Base-by-base conservation (phyloP, 1,140 invertebrate genomes). In the Tyrophagus putrescentiae region DNA sequence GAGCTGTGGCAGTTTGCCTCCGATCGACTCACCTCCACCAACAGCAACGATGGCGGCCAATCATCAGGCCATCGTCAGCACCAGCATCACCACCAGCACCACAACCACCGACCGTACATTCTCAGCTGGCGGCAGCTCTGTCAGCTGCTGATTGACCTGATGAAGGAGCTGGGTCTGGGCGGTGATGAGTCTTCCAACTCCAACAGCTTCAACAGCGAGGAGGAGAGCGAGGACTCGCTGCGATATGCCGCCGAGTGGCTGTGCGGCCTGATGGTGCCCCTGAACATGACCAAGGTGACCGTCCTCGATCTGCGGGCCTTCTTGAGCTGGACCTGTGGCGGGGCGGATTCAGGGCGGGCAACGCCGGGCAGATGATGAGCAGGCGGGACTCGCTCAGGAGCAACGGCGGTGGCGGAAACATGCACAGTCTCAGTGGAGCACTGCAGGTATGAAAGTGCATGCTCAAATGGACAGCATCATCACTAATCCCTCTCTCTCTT, bases 251-350 rank as follows among this genome's bases (percentile, higher is more conserved):
- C 28, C 56, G 31, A 57, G 44, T 57, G 56, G 56, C 28, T 57
- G 31, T 33, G 33, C 56, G 56, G 25, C 4, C 25, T 33, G 6
- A 57, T 57, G 31, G 45, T 48, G 23, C 45, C 45, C 13, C 29
- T 39, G 31, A 57, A 36, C 31, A n/a, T 11, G 32, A 57, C 32
- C 16, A 9, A 48, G 23, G 39, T 59, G 21, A 59, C 57, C 13
- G 21, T 59, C 18, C 34, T 59, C 25, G 18, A 59, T 31, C n/a
- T 59, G 1, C 34, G 57, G 11, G 57, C 57, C 2, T 59, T 59
- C 25, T 59, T 41, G 36, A 42, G 50, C 28, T 29, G 5, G 18
- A 44, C 33, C 52, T 54, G 3, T 48, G 45, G 45, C 23, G 18
- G 31, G 31, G 45, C 31, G 7, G 13, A 25, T 29, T 21, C 9